Conservation (phyloP, 2,888 invertebrate genomes). For the Catocala nupta region DNA sequence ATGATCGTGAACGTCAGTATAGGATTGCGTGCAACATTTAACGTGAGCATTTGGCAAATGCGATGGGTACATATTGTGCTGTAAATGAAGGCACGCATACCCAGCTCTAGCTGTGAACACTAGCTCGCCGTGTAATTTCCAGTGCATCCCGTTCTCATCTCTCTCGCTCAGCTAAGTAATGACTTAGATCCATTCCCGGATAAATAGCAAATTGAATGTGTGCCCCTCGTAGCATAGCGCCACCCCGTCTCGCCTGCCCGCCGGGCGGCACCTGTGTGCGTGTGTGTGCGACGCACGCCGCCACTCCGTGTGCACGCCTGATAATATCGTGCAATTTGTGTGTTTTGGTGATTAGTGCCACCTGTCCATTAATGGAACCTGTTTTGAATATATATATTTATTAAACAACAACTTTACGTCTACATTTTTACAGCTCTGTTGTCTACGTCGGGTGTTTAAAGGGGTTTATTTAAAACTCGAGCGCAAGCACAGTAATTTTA, state of each 20-base stretch:
- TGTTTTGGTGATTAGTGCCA: constrained; percentile 55
- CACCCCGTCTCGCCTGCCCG: constrained; percentile 53
- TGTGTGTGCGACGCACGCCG: constrained; percentile 33
- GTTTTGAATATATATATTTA: constrained; percentile 6
- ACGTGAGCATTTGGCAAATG: constrained; percentile 46
- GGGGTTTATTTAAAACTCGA: constrained; percentile 2
- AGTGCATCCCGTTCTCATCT: constrained; percentile 81
- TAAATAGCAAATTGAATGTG: constrained; percentile 87
- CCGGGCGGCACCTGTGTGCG: constrained; percentile 38
- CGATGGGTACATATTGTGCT: constrained; percentile 45
- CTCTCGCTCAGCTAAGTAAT: constrained; percentile 87
- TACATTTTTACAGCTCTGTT: constrained; percentile 1
- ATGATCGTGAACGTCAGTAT: constrained; percentile 13
- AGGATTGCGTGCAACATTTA: constrained; percentile 25
- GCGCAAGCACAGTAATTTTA: constrained; percentile 66
- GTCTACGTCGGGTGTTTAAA: constrained; percentile 2
- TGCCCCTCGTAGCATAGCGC: constrained; percentile 64
- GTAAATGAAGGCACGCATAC: constrained; percentile 50
- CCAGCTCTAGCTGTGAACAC: constrained; percentile 62
- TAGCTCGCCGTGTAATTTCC: constrained; percentile 79
- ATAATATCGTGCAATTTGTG: constrained; percentile 47
- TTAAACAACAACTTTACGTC: constrained; percentile 3
- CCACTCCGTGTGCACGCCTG: constrained; percentile 28
- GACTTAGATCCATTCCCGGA: constrained; percentile 87
- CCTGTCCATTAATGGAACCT: constrained; percentile 26